These are phyloP conservation scores for Daktulosphaira vitifoliae DNA, from an alignment of 1,140 invertebrate genomes.

Conservation along the genomic window DNA sequence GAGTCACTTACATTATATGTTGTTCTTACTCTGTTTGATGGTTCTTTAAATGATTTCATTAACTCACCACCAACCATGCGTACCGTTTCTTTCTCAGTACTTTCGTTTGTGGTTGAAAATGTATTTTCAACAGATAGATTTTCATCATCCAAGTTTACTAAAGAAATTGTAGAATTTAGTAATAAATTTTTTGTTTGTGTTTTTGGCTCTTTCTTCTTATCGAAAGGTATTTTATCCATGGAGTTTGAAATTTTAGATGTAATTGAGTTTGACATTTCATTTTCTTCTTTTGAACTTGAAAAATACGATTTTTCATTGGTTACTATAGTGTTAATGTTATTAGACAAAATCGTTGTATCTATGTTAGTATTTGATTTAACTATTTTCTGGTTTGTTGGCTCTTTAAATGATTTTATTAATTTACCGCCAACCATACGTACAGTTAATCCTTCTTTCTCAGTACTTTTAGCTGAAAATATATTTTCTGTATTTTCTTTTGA, in stretches of 20 bases:
- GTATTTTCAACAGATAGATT: not conserved
- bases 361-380: not conserved
- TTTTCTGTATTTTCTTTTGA: no score
- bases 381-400: not conserved
- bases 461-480: not conserved
- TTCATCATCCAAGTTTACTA: no score
- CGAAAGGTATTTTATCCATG: not conserved
- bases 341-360: not conserved
- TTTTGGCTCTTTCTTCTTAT: not conserved
- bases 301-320: not conserved
- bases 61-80: constrained; percentile 37
- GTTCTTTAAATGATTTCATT: constrained; percentile 24
- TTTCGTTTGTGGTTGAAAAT: not conserved
- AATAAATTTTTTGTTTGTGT: not conserved
- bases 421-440: constrained; percentile 22
- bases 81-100: constrained; percentile 1
- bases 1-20: constrained; percentile 7
- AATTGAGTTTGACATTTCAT: not conserved
- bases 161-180: no score
- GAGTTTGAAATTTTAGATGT: not conserved
- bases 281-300: not conserved
- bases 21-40: not conserved
- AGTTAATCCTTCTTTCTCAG: not conserved
- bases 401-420: constrained; percentile 17
- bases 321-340: not conserved